phyloP scores from a whole-genome alignment of 37 sponge, comb jelly and placozoan species.

The Tethya wilhelma region DNA sequence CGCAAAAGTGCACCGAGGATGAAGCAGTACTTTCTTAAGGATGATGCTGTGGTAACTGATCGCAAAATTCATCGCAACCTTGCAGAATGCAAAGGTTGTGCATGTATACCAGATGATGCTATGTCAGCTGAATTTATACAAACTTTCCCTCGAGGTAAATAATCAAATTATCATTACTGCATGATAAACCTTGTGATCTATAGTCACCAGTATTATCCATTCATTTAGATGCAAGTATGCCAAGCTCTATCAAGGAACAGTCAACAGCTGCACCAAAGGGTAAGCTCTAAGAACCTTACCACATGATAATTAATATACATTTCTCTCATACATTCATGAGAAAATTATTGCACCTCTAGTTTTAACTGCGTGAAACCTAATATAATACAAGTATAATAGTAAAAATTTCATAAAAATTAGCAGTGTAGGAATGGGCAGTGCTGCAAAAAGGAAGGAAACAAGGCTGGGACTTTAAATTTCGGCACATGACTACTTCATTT shows the following conservation, averaged over 20 bases:
- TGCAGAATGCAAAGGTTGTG: background rate
- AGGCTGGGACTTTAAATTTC: too few relatives aligned
- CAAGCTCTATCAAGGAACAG: too few relatives aligned
- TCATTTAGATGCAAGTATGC: too few relatives aligned
- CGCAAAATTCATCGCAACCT: background rate
- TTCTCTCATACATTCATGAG: background rate
- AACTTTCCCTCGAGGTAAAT: background rate
- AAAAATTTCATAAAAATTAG: too few relatives aligned
- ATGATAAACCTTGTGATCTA: too few relatives aligned
- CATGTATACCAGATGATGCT: background rate
- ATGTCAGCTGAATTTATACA: background rate
- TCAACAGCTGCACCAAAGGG: too few relatives aligned
- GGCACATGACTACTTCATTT: too few relatives aligned
- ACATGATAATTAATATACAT: background rate
- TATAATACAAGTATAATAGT: too few relatives aligned
- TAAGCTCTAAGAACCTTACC: too few relatives aligned
- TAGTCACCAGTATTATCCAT: background rate
- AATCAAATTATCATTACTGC: background rate
- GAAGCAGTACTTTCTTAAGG: background rate
- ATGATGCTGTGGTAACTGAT: background rate
- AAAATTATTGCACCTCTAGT: background rate
- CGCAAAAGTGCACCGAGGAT: background rate
- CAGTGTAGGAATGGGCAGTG: too few relatives aligned
- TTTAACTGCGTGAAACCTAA: too few relatives aligned
- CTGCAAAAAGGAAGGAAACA: too few relatives aligned